A percentile compares a stretch with the other conserved stretches of the same genome.
Evolutionary conservation across 2,797 vertebrate species (phyloP).

Genomic region (Hemibagrus guttatus): DNA sequence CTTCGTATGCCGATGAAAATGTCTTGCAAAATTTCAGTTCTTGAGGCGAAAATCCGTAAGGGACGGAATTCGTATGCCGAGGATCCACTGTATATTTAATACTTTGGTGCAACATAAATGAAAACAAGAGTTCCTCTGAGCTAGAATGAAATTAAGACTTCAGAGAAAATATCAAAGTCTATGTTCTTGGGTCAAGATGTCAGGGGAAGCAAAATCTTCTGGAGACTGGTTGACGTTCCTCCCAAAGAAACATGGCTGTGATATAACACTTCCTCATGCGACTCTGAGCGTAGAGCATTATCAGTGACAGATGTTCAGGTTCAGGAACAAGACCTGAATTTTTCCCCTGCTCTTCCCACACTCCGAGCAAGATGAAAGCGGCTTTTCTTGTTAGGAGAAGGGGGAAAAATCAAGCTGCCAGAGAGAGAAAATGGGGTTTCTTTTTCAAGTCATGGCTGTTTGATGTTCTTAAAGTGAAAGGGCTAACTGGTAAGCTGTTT

Average conservation of each 20-base stretch:
- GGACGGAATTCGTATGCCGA: too few relatives aligned
- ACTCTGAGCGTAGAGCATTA: not conserved
- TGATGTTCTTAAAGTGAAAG: slow-evolving; percentile 37
- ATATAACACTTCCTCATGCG: not conserved
- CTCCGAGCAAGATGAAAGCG: slow-evolving; percentile 33
- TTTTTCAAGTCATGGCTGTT: slow-evolving; percentile 27
- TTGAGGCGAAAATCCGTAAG: too few relatives aligned
- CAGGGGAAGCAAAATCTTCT: too few relatives aligned
- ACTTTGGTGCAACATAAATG: not conserved
- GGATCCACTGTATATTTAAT: not conserved
- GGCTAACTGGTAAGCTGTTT: not conserved
- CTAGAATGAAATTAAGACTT: not conserved
- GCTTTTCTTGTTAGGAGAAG: slow-evolving; percentile 34
- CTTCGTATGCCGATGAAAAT: too few relatives aligned
- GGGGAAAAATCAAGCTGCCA: slow-evolving; percentile 1
- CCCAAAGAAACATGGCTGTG: not conserved
- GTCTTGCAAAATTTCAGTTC: too few relatives aligned
- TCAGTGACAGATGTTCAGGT: slow-evolving; percentile 26
- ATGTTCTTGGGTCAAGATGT: too few relatives aligned
- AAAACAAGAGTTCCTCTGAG: not conserved
- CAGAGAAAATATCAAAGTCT: slow-evolving; percentile 3
- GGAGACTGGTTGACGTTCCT: too few relatives aligned
- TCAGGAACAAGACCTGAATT: slow-evolving; percentile 33
- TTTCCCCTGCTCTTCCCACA: slow-evolving; percentile 22
- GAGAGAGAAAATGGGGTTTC: slow-evolving; percentile 27